Base-by-base conservation (phyloP, 2,797 vertebrate genomes). In the Lutjanus argentimaculatus region DNA sequence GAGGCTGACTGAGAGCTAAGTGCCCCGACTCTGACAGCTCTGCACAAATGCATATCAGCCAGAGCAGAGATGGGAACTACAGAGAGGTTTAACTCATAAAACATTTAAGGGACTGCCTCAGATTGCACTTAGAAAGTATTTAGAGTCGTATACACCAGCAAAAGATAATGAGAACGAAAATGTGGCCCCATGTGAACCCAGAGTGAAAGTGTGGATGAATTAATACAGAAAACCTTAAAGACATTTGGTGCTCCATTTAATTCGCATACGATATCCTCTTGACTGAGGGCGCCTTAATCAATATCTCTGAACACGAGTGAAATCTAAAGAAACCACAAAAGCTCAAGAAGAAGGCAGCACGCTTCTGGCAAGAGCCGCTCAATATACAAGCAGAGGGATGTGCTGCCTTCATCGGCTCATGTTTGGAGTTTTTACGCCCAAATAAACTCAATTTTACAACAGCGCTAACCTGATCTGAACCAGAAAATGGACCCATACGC, bases 361-460 rank as follows among this genome's bases (percentile, higher is more conserved):
- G 51, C 67, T 75, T 40, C 7, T 8, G 59, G 79, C 72, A 21
- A 52, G 70, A 76, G 75, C 55, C 12, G 79, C 80, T 88, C 86
- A 17, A 83, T 85, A 73, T 49, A 75, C 59, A 46, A 55, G 85
- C 72, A 67, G 78, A 82, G 80, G 83, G 87, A 85, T 80, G 89
- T 21, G 82, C 79, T 52, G 80, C 76, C 84, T 79, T 88, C 82
- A 70, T n/a, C 4, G 58, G 78, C 89, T 90, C 82, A 69, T 92
- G 91, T 91, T 91, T 87, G 84, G 83, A 89, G 80, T 83, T 89
- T 92, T 93, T 90, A 93, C 87, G 88, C 89, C 91, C 88, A 93
- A 92, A 93, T 90, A 81, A 89, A 92, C 89, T 88, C 88, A 91
- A 93, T 93, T 91, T 92, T 90, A 91, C 83, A 85, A 91, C 83